Evolutionary conservation across 2,888 invertebrate species (phyloP).

Genomic region (Macaria notata): DNA sequence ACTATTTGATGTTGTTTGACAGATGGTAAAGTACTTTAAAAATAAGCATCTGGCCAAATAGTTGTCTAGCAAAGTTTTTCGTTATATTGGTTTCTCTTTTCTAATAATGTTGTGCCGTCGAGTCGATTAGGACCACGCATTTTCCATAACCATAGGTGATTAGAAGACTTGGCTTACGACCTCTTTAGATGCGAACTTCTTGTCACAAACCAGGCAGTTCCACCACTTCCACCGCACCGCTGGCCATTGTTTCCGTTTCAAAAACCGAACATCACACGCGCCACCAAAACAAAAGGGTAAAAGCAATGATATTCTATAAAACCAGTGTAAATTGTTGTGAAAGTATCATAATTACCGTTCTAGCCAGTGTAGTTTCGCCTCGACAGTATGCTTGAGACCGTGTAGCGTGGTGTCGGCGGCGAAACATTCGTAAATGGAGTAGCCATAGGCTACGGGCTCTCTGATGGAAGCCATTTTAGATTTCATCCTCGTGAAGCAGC

Average conservation of each 20-base stretch:
- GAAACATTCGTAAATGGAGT: constrained; percentile 57
- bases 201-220: constrained; percentile 2
- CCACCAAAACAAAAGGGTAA: too few species aligned
- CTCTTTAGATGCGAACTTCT: too few species aligned
- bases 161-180: too few species aligned
- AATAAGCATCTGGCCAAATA: too few species aligned
- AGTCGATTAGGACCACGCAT: too few species aligned
- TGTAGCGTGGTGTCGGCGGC: constrained; percentile 71
- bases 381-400: constrained; percentile 73
- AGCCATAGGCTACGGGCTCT: constrained; percentile 46
- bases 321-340: constrained; percentile 1
- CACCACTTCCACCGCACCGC: not conserved
- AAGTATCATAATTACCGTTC: constrained; percentile 55
- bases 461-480: constrained; percentile 47
- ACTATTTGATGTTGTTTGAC: too few species aligned
- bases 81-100: too few species aligned
- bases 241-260: constrained; percentile 21
- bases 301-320: too few species aligned
- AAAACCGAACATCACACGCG: constrained; percentile 36
- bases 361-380: constrained; percentile 60
- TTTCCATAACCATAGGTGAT: too few species aligned
- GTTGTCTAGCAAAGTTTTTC: too few species aligned
- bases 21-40: too few species aligned
- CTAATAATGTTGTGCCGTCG: too few species aligned
- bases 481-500: constrained; percentile 56